Percentiles rank a stretch among this genome's conserved stretches.
phyloP scores from a whole-genome alignment of 2,888 invertebrate genomes.

The Mesorhabditis sp. region DNA sequence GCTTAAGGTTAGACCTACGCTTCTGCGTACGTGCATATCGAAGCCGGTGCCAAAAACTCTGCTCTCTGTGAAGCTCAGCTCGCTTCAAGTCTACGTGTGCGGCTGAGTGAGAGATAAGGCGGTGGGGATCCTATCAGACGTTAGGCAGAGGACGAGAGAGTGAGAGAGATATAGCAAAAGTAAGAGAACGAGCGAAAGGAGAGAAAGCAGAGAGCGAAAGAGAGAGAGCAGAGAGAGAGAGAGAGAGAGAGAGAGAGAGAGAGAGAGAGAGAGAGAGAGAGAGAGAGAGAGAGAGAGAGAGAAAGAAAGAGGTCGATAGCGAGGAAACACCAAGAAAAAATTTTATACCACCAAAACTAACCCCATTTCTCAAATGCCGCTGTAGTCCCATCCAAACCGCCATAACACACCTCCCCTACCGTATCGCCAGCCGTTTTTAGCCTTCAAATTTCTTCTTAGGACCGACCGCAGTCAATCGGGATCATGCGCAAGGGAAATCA shows the following conservation, averaged over 20 bases:
- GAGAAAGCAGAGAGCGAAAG: conserved; percentile 8
- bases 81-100: conserved; percentile 14
- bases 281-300: conserved; percentile 11
- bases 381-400: not conserved
- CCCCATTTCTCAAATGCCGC: not conserved
- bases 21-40: too few relatives aligned
- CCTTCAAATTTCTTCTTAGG: conserved; percentile 10
- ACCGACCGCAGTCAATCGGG: too few relatives aligned
- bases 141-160: conserved; percentile 14
- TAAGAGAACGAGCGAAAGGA: not conserved
- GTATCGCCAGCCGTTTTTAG: conserved; percentile 9
- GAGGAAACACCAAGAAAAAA: not conserved
- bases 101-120: conserved; percentile 11
- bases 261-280: conserved; percentile 5
- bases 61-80: not conserved
- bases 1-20: too few relatives aligned
- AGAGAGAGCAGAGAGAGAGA: conserved; percentile 6
- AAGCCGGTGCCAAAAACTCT: too few relatives aligned
- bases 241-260: not conserved
- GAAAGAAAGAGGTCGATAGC: conserved; percentile 8
- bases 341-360: too few relatives aligned
- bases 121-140: conserved; percentile 12
- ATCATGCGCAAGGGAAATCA: too few relatives aligned
- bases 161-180: conserved; percentile 15
- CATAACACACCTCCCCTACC: not conserved